Base-by-base conservation (phyloP, 1,140 invertebrate species). In the Macrobrachium nipponense region DNA sequence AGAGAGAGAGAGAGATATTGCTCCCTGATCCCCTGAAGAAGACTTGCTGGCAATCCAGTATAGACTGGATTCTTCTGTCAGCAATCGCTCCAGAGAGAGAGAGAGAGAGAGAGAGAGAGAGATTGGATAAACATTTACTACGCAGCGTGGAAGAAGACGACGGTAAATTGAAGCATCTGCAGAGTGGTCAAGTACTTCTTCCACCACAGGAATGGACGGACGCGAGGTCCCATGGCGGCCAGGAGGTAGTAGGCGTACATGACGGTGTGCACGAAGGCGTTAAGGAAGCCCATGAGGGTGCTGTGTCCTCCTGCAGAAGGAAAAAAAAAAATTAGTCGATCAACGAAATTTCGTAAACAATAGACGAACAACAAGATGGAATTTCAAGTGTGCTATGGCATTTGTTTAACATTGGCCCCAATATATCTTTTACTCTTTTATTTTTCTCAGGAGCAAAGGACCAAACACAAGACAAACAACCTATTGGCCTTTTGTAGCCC, bases 191-290 rank as follows among this genome's bases (percentile, higher is more conserved):
- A 91, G 90, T 94, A 93, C 88, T 91, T 91, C 90, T 94, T 94
- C 93, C 93, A 94, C 93, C 93, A 94, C 5, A 94, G 90, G 89
- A 92, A 93, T 68, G 91, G 92, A 88, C 92, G 92, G 82, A 93
- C 90, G 0, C 88, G 81, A 8, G 93, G 92, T n/a, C 93, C 93
- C 87, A 93, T 90, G 11, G 93, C 92, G 0, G 93, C 91, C 66
- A 94, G 90, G 60, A 92, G 91, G 89, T 94, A 94, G 89, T 94
- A 94, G 5, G 90, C 89, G 89, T 94, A 94, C 93, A 94, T 94
- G 72, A 93, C 88, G 5, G 92, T 90, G 88, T 99, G 93, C 0
- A 94, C 92, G 68, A 92, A 91, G 27, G 92, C 92, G 89, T 94
- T 94, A 75, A 93, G 89, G 82, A 92, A 91, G 44, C 91, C 91